Percentiles rank a stretch among this genome's conserved stretches.
These are phyloP conservation scores for Volucella zonaria DNA, from an alignment of 2,888 invertebrate genomes.

Conservation along the genomic window DNA sequence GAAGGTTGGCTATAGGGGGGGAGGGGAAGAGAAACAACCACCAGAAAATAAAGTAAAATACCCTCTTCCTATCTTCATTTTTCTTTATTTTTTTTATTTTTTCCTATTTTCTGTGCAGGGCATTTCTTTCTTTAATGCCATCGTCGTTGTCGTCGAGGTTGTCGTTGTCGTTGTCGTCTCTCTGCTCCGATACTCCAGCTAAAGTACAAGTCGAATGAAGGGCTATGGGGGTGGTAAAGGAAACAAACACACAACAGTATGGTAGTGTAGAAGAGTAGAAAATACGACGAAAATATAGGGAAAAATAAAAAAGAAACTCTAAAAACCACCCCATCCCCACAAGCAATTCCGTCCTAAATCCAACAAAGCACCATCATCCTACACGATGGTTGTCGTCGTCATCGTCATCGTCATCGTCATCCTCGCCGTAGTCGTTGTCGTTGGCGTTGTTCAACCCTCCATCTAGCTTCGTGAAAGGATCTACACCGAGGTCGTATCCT, in stretches of 20 bases:
- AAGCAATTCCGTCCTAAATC: conserved; percentile 73
- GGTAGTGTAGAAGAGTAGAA: conserved; percentile 32
- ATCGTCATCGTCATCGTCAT: conserved; percentile 51
- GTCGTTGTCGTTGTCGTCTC: background rate
- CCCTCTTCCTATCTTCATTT: conserved; percentile 65
- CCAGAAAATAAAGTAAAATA: conserved; percentile 68
- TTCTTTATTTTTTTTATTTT: conserved; percentile 44
- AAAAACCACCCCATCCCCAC: conserved; percentile 67
- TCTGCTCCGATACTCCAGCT: conserved; percentile 53
- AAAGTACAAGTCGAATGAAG: conserved; percentile 59
- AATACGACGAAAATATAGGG: conserved; percentile 50
- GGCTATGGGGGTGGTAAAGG: conserved; percentile 27
- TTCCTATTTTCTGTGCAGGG: conserved; percentile 25
- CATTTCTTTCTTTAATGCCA: conserved; percentile 64
- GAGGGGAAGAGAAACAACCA: conserved; percentile 52
- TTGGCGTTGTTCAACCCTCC: conserved; percentile 67
- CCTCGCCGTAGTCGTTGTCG: conserved; percentile 44
- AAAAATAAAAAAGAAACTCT: conserved; percentile 37
- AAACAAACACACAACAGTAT: conserved; percentile 41
- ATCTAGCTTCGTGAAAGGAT: conserved; percentile 68
- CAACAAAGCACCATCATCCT: conserved; percentile 73
- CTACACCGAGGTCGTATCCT: conserved; percentile 71
- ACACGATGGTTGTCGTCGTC: conserved; percentile 64
- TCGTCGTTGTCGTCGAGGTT: conserved; percentile 26
- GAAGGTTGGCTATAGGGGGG: conserved; percentile 24